A percentile compares a stretch with the other conserved stretches of the same genome.
phyloP scores from a whole-genome alignment of 2,113 vertebrate genomes.

The Cisticola juncidis region DNA sequence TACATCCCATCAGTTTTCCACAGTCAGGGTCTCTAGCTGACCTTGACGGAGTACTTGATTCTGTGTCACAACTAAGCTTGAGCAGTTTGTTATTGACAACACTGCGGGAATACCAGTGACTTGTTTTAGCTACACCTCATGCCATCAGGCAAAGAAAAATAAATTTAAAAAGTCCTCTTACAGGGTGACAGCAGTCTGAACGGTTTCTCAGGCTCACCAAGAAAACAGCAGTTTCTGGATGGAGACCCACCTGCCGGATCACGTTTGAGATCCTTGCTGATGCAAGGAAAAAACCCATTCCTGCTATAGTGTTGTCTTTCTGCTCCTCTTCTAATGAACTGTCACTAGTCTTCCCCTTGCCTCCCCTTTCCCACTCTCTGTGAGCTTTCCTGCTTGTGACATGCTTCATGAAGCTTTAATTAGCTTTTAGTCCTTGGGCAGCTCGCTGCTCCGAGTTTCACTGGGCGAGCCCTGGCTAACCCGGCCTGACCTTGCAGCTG shows the following conservation, averaged over 20 bases:
- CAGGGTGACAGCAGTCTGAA: neutral
- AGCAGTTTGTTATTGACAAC: neutral
- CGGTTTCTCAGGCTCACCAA: neutral
- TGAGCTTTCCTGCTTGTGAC: slow-evolving; percentile 10
- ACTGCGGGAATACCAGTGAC: neutral
- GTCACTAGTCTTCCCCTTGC: neutral
- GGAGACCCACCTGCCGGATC: neutral
- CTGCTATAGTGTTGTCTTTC: neutral
- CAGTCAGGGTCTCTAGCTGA: neutral
- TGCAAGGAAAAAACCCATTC: neutral
- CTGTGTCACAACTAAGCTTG: neutral
- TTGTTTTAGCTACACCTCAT: neutral
- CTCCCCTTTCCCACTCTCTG: neutral
- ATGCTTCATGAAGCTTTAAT: slow-evolving; percentile 40
- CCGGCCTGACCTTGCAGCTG: neutral
- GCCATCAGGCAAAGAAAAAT: neutral
- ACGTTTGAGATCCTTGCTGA: neutral
- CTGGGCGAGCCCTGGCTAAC: neutral
- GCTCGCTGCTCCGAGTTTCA: neutral
- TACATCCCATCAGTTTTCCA: neutral
- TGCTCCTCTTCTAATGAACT: neutral
- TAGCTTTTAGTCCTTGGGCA: neutral
- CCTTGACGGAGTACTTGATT: neutral
- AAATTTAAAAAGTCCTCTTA: neutral
- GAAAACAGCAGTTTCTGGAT: neutral